Base-by-base conservation (phyloP, 2,888 invertebrate genomes). In the Zaprionus lineosus region DNA sequence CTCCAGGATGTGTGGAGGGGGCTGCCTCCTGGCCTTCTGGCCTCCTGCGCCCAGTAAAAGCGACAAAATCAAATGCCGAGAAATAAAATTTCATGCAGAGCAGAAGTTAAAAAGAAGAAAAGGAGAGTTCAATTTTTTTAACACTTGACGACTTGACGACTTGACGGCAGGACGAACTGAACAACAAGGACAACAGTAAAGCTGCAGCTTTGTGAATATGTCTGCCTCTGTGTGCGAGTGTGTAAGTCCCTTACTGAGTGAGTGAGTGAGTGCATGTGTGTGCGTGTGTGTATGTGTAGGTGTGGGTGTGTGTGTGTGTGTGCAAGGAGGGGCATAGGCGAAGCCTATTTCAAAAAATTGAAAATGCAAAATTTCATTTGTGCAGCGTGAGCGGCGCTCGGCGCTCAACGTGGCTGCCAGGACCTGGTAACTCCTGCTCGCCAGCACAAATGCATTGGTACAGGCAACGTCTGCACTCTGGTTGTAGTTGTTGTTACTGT, bases 331-430 rank as follows among this genome's bases (percentile, higher is more conserved):
- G 39, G 40, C 65, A 79, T 60, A 71, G 79, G 74, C 67, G 79
- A 69, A 74, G 82, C 79, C 82, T 82, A 82, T 82, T 82, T 82
- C 84, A 82, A 82, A 82, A 82, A 82, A 82, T 82, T 82, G 84
- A 82, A 82, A 82, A 82, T 82, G 82, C 81, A 82, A 82, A 84
- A 82, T 79, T 82, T 82, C 84, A 84, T 84, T 79, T 77, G 76
- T 83, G 72, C 81, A 72, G 63, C 75, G 43, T 34, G 59, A 56
- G 47, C 34, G 50, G 15, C 9, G 29, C 40, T 50, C 40, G 43
- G 29, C 51, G 47, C 37, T 28, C 66, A 51, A 39, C 47, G 41
- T 51, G 37, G 6, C n/a, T n/a, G 12, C 46, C 40, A 19, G 9
- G 9, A 24, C 33, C 56, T 41, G 29, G 3, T 8, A 11, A 24